Percentiles rank a stretch among this genome's conserved stretches.
Conservation (phyloP, 2,888 invertebrate species). For the Cyaniris semiargus region DNA sequence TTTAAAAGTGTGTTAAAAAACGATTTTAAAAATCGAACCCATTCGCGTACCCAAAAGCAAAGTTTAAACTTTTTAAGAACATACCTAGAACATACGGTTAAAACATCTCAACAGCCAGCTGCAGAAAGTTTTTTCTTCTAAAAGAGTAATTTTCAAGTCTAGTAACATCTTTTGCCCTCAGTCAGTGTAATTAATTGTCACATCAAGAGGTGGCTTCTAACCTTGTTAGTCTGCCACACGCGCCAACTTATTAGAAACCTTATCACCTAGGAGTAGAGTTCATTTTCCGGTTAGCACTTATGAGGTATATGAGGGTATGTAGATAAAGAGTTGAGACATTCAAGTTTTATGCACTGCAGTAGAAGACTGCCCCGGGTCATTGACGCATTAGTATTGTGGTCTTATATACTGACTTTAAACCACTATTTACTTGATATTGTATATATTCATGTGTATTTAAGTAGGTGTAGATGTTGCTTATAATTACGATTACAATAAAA, state of each 20-base stretch:
- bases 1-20: too few species aligned
- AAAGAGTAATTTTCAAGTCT: background rate
- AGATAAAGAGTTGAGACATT: conserved; percentile 43
- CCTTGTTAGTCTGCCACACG: conserved; percentile 15
- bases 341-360: conserved; percentile 54
- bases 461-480: too few species aligned
- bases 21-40: too few species aligned
- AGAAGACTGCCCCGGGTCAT: conserved; percentile 35
- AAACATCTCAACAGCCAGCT: background rate
- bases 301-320: conserved; percentile 33
- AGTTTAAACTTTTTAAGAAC: too few species aligned
- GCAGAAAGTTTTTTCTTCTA: background rate
- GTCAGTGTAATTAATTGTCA: conserved; percentile 29
- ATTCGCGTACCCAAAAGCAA: too few species aligned
- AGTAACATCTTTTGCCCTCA: background rate
- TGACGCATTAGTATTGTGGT: conserved; percentile 32
- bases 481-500: too few species aligned
- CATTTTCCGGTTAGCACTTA: conserved; percentile 38
- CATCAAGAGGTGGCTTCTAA: conserved; percentile 22
- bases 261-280: background rate
- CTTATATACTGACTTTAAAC: background rate
- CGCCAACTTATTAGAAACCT: background rate
- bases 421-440: too few species aligned
- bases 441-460: too few species aligned
- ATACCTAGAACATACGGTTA: background rate